Evolutionary conservation across 2,113 vertebrate species (phyloP).

Genomic region (Oreotrochilus melanogaster): DNA sequence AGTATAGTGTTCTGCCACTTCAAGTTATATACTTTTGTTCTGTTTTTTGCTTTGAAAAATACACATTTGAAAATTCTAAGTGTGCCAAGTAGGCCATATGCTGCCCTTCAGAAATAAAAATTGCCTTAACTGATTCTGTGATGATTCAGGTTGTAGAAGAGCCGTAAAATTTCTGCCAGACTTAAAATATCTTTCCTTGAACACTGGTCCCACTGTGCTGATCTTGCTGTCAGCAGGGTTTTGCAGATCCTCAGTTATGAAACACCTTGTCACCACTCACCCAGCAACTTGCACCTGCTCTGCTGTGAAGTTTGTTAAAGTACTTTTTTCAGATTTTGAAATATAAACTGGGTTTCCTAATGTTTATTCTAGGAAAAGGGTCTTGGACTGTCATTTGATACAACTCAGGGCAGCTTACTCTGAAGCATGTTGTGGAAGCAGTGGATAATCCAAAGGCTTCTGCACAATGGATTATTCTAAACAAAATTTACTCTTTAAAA

Average conservation of each 20-base stretch:
- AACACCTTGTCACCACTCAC: conserved; percentile 54
- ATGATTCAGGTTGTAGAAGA: background rate
- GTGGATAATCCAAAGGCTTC: background rate
- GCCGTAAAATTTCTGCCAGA: conserved; percentile 18
- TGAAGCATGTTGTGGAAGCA: background rate
- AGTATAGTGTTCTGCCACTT: background rate
- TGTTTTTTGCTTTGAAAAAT: conserved; percentile 41
- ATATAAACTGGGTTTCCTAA: background rate
- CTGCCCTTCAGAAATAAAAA: conserved; percentile 66
- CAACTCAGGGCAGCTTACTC: background rate
- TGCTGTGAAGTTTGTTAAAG: background rate
- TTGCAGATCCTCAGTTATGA: conserved; percentile 45
- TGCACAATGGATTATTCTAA: background rate
- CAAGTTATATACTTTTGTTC: conserved; percentile 6
- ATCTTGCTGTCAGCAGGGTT: conserved; percentile 48
- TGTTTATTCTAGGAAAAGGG: background rate
- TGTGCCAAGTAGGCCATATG: conserved; percentile 36
- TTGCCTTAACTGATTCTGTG: conserved; percentile 3
- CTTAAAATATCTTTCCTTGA: conserved; percentile 60
- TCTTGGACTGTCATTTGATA: background rate
- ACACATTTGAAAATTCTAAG: background rate
- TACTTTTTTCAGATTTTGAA: conserved; percentile 20
- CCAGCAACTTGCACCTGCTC: conserved; percentile 7
- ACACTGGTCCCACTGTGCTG: conserved; percentile 35
- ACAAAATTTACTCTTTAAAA: conserved; percentile 27